These are phyloP conservation scores for Tromatobia lineatoria DNA, from an alignment of 2,888 invertebrate genomes.

Conservation along the genomic window DNA sequence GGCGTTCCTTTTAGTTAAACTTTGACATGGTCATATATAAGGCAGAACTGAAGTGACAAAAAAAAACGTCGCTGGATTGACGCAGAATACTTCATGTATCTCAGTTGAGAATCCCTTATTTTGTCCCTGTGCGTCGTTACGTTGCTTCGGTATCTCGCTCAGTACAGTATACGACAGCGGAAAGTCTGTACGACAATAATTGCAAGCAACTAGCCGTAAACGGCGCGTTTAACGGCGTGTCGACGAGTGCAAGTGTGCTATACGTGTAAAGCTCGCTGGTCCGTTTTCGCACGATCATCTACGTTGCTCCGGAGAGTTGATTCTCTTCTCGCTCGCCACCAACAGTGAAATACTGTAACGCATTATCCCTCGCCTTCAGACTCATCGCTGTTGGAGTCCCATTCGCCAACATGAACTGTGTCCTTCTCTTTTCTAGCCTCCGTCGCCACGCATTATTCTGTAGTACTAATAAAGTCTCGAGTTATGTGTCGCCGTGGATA, in stretches of 20 bases:
- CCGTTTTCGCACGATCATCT: conserved; percentile 34
- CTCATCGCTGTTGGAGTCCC: background rate
- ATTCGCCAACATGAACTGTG: conserved; percentile 19
- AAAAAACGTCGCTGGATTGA: too few relatives aligned
- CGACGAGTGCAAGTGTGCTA: conserved; percentile 51
- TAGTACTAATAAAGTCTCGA: conserved; percentile 25
- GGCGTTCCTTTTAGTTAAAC: too few relatives aligned
- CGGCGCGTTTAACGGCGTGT: conserved; percentile 76
- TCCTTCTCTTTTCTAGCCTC: conserved; percentile 13
- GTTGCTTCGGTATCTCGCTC: conserved; percentile 26
- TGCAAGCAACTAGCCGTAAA: conserved; percentile 78
- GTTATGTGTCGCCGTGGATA: conserved; percentile 1
- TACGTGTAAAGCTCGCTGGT: conserved; percentile 39
- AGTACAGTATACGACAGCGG: conserved; percentile 20
- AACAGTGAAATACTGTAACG: conserved; percentile 29
- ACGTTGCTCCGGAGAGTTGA: conserved; percentile 26
- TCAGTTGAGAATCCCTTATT: conserved; percentile 31
- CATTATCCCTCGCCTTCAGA: conserved; percentile 20
- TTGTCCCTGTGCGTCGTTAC: conserved; percentile 15
- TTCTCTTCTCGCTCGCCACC: conserved; percentile 22
- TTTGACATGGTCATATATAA: too few relatives aligned
- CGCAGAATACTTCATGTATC: background rate
- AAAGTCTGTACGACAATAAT: conserved; percentile 76
- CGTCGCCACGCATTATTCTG: conserved; percentile 1
- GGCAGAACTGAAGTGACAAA: too few relatives aligned